phyloP scores from a whole-genome alignment of 2,113 vertebrate species.

The Anoplopoma fimbria region DNA sequence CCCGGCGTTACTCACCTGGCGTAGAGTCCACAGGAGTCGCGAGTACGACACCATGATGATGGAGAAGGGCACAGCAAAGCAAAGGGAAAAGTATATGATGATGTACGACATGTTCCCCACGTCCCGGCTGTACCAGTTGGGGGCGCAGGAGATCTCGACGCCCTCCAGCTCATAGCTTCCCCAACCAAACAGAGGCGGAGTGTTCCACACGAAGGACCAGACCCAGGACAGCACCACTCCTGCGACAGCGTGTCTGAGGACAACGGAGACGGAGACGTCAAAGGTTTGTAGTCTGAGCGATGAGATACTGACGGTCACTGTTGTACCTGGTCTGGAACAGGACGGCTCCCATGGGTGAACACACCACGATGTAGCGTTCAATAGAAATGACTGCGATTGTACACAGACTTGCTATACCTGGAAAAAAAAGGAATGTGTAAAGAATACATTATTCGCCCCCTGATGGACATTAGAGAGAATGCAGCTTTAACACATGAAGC shows the following conservation, averaged over 20 bases:
- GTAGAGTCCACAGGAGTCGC: conserved; percentile 79
- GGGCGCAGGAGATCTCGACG: conserved; percentile 80
- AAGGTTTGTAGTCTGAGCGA: no score
- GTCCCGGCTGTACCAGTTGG: conserved; percentile 82
- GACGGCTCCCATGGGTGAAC: conserved; percentile 78
- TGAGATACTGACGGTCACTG: neutral
- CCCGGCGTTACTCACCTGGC: conserved; percentile 67
- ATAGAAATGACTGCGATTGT: conserved; percentile 83
- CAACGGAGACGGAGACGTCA: neutral
- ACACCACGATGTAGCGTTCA: conserved; percentile 83
- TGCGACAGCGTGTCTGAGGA: conserved; percentile 75
- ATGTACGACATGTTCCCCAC: conserved; percentile 83
- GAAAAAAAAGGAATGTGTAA: neutral
- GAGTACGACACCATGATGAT: conserved; percentile 78
- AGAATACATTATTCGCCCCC: neutral
- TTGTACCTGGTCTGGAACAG: conserved; percentile 77
- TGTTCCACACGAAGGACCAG: conserved; percentile 87
- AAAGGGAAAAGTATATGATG: conserved; percentile 80
- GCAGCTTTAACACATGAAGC: no score
- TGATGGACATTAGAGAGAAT: no score
- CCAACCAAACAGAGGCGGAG: conserved; percentile 85
- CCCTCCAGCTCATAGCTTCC: conserved; percentile 84
- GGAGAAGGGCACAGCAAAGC: conserved; percentile 83
- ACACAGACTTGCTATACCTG: conserved; percentile 83
- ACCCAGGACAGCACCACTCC: conserved; percentile 81